Conservation (phyloP, 2,113 vertebrate species). For the Setophaga kirtlandii region DNA sequence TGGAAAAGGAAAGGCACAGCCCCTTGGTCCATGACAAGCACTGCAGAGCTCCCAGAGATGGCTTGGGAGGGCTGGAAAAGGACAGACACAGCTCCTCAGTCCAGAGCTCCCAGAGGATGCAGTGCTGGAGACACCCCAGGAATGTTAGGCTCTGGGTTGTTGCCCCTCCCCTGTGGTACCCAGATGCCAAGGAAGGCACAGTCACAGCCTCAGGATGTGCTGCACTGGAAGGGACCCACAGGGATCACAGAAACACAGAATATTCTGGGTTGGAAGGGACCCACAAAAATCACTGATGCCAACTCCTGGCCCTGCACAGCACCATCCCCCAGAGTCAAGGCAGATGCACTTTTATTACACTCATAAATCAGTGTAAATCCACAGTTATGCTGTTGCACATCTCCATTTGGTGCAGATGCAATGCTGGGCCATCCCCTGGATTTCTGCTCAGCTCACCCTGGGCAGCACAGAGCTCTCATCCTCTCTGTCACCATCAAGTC, state of each 20-base stretch:
- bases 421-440: fast-evolving
- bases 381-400: neutral
- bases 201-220: neutral
- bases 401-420: neutral
- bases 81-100: fast-evolving
- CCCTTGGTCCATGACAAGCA: no score
- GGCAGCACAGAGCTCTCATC: neutral
- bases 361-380: neutral
- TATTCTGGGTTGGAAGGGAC: neutral
- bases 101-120: fast-evolving
- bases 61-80: no score
- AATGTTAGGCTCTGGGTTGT: neutral
- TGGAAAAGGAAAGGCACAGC: no score
- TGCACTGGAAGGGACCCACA: neutral
- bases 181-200: neutral
- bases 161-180: fast-evolving
- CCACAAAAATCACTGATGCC: neutral
- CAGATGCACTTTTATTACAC: neutral
- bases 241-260: neutral
- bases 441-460: neutral
- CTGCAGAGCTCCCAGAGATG: no score
- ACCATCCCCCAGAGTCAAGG: neutral
- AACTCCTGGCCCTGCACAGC: neutral
- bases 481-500: neutral
- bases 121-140: fast-evolving